Evolutionary conservation across 2,113 vertebrate species (phyloP).

Genomic region (Lepus timidus): DNA sequence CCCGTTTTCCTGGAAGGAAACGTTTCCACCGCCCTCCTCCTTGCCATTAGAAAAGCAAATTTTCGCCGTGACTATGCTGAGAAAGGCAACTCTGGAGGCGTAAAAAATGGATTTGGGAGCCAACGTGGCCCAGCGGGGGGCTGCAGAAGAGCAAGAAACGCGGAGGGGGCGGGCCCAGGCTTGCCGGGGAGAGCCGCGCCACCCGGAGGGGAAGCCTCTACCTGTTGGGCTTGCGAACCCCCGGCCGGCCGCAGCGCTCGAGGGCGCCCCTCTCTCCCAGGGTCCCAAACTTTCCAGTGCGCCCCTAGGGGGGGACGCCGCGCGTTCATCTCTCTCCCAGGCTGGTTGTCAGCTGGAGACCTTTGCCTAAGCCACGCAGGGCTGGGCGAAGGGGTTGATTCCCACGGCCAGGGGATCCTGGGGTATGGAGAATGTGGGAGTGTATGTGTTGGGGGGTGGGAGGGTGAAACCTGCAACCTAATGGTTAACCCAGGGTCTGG

Average conservation of each 20-base stretch:
- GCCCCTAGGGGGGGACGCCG: not conserved
- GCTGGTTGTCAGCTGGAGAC: not conserved
- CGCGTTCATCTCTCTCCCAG: not conserved
- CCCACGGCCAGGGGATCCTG: not conserved
- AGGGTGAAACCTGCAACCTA: not conserved
- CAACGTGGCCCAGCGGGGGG: not conserved
- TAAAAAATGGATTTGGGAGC: conserved; percentile 29
- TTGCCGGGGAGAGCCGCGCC: not conserved
- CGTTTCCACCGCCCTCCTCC: conserved; percentile 42
- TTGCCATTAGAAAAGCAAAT: conserved; percentile 69
- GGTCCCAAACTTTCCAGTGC: conserved; percentile 64
- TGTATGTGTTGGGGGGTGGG: too few relatives aligned
- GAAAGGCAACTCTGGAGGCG: conserved; percentile 51
- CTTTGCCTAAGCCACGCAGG: not conserved
- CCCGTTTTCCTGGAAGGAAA: conserved; percentile 63
- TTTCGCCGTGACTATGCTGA: not conserved
- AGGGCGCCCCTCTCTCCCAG: not conserved
- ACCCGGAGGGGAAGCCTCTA: not conserved
- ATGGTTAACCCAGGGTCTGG: not conserved
- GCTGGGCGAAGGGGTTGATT: not conserved
- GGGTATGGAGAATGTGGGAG: not conserved
- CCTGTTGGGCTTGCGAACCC: conserved; percentile 68
- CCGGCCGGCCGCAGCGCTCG: not conserved
- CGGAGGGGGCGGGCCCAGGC: accelerated
- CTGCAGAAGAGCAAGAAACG: not conserved